phyloP scores from a whole-genome alignment of 2,888 invertebrate species.

The Notocelia uddmanniana region DNA sequence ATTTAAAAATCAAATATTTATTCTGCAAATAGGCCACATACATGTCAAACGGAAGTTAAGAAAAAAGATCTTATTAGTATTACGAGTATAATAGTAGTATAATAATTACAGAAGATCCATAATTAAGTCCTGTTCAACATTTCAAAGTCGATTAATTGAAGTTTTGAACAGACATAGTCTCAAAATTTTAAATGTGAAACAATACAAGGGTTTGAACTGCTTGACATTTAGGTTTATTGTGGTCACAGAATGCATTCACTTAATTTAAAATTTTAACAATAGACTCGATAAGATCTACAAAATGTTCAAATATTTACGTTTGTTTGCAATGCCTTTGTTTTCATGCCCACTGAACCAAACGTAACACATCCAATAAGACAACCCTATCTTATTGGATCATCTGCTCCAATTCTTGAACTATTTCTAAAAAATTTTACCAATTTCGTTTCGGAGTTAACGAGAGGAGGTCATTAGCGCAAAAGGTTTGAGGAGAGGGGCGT shows the following conservation, averaged over 20 bases:
- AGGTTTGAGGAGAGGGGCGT: conserved; percentile 54
- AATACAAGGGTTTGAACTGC: conserved; percentile 4
- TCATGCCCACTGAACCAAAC: conserved; percentile 31
- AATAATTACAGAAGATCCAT: no score
- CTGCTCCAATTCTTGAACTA: conserved; percentile 11
- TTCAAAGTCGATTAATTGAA: no score
- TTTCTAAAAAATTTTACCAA: conserved; percentile 20
- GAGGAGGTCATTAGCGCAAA: conserved; percentile 61
- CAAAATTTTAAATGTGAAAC: conserved; percentile 20
- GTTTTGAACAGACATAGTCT: background rate
- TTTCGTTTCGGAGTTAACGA: conserved; percentile 57
- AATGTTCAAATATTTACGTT: conserved; percentile 33
- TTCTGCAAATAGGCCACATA: no score
- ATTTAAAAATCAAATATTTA: no score
- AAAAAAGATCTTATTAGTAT: no score
- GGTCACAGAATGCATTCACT: conserved; percentile 23
- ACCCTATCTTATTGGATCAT: conserved; percentile 35
- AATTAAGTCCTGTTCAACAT: no score
- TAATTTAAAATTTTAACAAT: conserved; percentile 26
- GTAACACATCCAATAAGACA: conserved; percentile 34
- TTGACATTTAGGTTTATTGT: conserved; percentile 13
- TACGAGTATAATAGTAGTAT: no score
- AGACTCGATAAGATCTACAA: conserved; percentile 15
- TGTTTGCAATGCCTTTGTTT: conserved; percentile 27
- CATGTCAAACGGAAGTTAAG: no score